Percentiles rank a stretch among this genome's conserved stretches.
These are phyloP conservation scores for Aphrocallistes beatrix DNA, from an alignment of 37 sponge, comb jelly and placozoan genomes.

Conservation along the genomic window DNA sequence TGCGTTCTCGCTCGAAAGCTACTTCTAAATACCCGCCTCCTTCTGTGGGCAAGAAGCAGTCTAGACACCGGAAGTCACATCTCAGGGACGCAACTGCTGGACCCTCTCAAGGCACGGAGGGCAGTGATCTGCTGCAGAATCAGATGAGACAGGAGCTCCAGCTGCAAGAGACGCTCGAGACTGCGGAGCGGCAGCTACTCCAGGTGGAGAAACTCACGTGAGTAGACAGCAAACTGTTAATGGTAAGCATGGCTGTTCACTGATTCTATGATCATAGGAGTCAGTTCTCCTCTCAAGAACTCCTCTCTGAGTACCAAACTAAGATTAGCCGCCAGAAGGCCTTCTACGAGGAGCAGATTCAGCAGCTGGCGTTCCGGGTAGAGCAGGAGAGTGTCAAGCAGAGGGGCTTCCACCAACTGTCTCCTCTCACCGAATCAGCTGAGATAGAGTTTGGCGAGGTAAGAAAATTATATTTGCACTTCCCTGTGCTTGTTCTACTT, in stretches of 20 bases:
- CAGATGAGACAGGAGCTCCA: conserved; percentile 1
- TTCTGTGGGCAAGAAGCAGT: not conserved
- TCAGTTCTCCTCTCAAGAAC: not conserved
- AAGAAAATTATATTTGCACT: no score
- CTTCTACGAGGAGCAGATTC: not conserved
- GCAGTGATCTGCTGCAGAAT: not conserved
- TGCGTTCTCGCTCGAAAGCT: not conserved
- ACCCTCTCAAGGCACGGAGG: not conserved
- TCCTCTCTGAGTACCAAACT: not conserved
- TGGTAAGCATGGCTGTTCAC: not conserved
- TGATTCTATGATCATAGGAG: not conserved
- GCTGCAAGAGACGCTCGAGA: not conserved
- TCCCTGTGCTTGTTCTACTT: no score
- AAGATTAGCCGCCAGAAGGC: not conserved
- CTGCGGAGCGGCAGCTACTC: not conserved
- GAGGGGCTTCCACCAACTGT: not conserved
- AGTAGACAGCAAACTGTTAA: not conserved
- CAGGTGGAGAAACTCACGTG: not conserved
- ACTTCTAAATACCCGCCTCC: not conserved
- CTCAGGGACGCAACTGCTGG: not conserved
- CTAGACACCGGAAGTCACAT: not conserved
- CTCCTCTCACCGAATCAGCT: not conserved
- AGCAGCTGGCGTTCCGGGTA: not conserved
- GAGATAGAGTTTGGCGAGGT: not conserved
- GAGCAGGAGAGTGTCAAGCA: not conserved